Evolutionary conservation across 1,140 invertebrate species (phyloP), one percentile per base, ranked within the genome.

Genomic region (Solenopsis fugax): DNA sequence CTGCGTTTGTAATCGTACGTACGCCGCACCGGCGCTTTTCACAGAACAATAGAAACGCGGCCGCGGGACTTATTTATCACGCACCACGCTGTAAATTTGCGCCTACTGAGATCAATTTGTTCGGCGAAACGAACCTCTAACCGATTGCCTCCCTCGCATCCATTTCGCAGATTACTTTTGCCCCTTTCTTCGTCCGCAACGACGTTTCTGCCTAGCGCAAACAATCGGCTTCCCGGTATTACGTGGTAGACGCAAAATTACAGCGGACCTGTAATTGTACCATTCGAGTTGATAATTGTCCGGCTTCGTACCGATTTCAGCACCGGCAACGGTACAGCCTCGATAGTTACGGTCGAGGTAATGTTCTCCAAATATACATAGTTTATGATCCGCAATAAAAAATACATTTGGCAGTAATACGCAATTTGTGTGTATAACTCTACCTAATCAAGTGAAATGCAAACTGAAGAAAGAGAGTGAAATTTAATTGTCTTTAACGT

Each of bases 21-120:
- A 80, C 52, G 75, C 54, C 71, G 64, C 71, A 64, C 64, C 72
- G 67, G 60, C 84, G 89, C 69, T 87, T 90, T 90, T 90, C 90
- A 85, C 85, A 73, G 87, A 91, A 91, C 90, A 89, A 91, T 87
- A 87, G 89, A 89, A 87, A 90, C 75, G 50, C 80, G 80, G 69
- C 29, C 78, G 80, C 65, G 77, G 34, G 64, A 50, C 87, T 82
- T 91, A 90, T 91, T 90, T 91, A 91, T 91, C 90, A 85, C 87
- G 87, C 89, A 72, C 48, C 65, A 52, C 67, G 62, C 64, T 29
- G 87, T 86, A 85, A 87, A 87, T 91, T 90, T 87, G 75, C 76
- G 85, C 85, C 81, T 78, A 67, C 85, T 45, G 58, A 80, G 90
- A 91, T 91, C 90, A 91, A 91, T 91, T 91, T 91, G 90, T 90